These are phyloP conservation scores for Dryomyza anilis DNA, from an alignment of 2,888 invertebrate species.

Conservation along the genomic window DNA sequence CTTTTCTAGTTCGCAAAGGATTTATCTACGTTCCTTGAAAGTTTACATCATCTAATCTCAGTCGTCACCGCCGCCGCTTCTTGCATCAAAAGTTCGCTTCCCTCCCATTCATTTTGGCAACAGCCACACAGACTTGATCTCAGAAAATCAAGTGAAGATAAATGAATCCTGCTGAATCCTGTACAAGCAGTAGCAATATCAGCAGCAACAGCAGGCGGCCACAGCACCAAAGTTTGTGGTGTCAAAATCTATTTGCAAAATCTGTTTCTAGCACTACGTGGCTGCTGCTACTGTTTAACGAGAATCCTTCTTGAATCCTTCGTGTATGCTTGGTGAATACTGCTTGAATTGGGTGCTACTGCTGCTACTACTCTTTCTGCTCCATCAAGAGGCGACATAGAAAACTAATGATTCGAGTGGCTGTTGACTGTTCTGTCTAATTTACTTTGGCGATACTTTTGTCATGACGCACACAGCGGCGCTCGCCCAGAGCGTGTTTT, in stretches of 20 bases:
- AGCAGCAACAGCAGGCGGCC: constrained; percentile 10
- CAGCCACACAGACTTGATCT: constrained; percentile 8
- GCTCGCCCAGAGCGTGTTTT: too few relatives aligned
- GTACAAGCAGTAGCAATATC: constrained; percentile 3
- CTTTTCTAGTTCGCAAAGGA: constrained; percentile 25
- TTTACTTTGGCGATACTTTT: constrained; percentile 31
- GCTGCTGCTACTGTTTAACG: too few relatives aligned
- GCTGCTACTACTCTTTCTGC: not conserved
- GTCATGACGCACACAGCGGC: too few relatives aligned
- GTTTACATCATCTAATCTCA: constrained; percentile 19
- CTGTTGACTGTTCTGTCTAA: constrained; percentile 37
- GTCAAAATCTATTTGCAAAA: constrained; percentile 36
- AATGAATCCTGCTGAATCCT: constrained; percentile 29
- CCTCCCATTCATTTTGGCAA: not conserved
- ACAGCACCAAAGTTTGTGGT: constrained; percentile 27
- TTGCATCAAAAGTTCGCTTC: not conserved
- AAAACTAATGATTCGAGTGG: constrained; percentile 38
- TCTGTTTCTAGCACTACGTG: constrained; percentile 21
- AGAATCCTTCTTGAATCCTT: too few relatives aligned
- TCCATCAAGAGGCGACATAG: constrained; percentile 22
- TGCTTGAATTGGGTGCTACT: constrained; percentile 21
- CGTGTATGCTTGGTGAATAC: too few relatives aligned
- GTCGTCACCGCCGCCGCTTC: not conserved
- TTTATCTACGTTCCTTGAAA: constrained; percentile 15
- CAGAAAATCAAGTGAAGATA: constrained; percentile 32